Evolutionary conservation across 2,797 vertebrate genomes (phyloP).

Genomic region (Macrochelys suwanniensis): DNA sequence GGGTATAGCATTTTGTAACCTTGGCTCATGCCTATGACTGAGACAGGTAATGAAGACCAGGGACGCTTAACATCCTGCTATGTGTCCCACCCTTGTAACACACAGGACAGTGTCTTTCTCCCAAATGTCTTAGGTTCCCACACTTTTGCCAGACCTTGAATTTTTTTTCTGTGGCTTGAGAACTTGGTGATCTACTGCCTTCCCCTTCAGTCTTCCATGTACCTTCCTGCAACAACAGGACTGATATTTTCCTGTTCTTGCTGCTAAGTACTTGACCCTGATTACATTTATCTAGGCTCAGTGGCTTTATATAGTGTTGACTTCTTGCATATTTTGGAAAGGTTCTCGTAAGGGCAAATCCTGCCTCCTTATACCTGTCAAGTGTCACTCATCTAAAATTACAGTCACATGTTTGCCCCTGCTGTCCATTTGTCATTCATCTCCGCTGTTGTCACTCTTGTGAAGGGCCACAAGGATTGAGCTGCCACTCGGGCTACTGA

Average conservation of each 20-base stretch:
- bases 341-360: slow-evolving; percentile 41
- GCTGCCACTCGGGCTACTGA: slow-evolving; percentile 23
- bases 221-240: neutral
- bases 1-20: neutral
- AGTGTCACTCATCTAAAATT: slow-evolving; percentile 30
- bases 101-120: neutral
- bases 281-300: neutral
- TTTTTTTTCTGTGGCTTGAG: neutral
- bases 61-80: neutral
- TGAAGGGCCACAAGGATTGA: neutral
- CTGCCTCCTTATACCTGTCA: slow-evolving; percentile 12
- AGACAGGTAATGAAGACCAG: neutral
- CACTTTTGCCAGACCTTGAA: neutral
- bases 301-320: neutral
- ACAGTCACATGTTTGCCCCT: slow-evolving; percentile 17
- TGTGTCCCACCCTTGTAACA: accelerated
- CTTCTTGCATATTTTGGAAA: slow-evolving; percentile 35
- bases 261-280: neutral
- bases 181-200: neutral
- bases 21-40: accelerated
- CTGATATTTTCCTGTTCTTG: neutral
- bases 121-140: neutral
- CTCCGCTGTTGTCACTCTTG: slow-evolving; percentile 16
- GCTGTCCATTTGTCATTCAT: slow-evolving; percentile 32
- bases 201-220: neutral